Evolutionary conservation across 2,797 vertebrate species (phyloP).

Genomic region (Carapus acus): DNA sequence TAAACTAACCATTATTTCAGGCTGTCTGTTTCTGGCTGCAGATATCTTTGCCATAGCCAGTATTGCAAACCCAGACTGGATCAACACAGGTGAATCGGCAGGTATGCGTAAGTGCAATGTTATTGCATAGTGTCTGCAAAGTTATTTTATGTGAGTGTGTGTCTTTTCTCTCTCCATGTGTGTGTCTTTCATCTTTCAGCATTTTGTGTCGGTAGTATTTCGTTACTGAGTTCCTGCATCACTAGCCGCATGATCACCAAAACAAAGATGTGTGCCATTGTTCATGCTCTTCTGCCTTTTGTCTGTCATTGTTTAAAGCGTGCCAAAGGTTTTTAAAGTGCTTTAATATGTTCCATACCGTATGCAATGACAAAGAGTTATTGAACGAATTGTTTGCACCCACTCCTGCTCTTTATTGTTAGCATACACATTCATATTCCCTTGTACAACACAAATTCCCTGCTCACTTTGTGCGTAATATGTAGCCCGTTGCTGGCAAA

Average conservation of each 20-base stretch:
- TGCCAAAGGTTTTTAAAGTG: too few species aligned
- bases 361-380: too few species aligned
- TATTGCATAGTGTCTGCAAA: neutral
- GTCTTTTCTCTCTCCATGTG: too few species aligned
- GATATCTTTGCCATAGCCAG: slow-evolving; percentile 99
- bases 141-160: slow-evolving; percentile 4
- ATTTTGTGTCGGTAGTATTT: slow-evolving; percentile 4
- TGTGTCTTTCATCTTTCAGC: too few species aligned
- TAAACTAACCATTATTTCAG: slow-evolving; percentile 98
- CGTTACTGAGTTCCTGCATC: neutral
- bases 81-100: slow-evolving; percentile 97
- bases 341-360: too few species aligned
- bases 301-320: slow-evolving; percentile 23
- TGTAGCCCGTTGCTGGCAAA: too few species aligned
- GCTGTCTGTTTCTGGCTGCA: slow-evolving; percentile 97
- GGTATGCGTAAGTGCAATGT: slow-evolving; percentile 69
- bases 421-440: too few species aligned
- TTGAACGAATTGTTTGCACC: too few species aligned
- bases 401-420: too few species aligned
- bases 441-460: too few species aligned
- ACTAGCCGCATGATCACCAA: slow-evolving; percentile 26
- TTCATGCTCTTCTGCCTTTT: slow-evolving; percentile 38
- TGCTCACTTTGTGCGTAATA: too few species aligned
- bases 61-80: slow-evolving; percentile 98
- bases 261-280: slow-evolving; percentile 32